Evolutionary conservation across 1,140 invertebrate species (phyloP), one percentile per base, ranked within the genome.

Genomic region (Armadillidium nasatum): DNA sequence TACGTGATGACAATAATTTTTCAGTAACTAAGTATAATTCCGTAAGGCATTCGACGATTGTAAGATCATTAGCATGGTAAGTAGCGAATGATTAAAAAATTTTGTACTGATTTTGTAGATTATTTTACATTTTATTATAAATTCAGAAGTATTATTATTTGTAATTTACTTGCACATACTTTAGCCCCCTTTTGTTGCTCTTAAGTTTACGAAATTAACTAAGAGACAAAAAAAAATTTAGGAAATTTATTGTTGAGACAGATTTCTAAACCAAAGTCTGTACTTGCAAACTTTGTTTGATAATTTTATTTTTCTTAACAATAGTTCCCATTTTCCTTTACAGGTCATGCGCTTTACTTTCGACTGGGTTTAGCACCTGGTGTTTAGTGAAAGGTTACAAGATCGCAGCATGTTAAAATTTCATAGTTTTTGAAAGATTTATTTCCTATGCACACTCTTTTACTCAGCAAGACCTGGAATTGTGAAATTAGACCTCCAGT

Each of bases 301-400:
- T 33, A 33, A 33, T 33, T 33, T 33, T 1, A 33, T 33, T 33
- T 33, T 33, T 33, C 33, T 33, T 33, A 3, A 33, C 6, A 33
- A 3, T 33, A 6, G 33, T 33, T 33, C 33, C 33, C 33, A 2
- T 60, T 60, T 15, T 60, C 7, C 19, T 60, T 60, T 4, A 15
- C 50, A 60, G 50, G 50, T 60, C 50, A 15, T 60, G 50, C 11
- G 50, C 50, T 19, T 60, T 60, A 60, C 50, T 60, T 60, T 60
- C 50, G 11, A 60, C 50, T 13, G 50, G 50, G 50, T 15, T 60
- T 4, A 60, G 50, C 19, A 60, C 11, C 50, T 60, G 50, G 50
- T 19, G 33, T 33, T 33, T 33, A 33, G 33, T 33, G 2, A 33
- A 33, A 33, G 33, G 33, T 33, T 33, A 33, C 33, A 33, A 33